Percentiles rank a stretch among this genome's conserved stretches.
Evolutionary conservation across 1,140 invertebrate species (phyloP).

Genomic region (Aphelinus certus): DNA sequence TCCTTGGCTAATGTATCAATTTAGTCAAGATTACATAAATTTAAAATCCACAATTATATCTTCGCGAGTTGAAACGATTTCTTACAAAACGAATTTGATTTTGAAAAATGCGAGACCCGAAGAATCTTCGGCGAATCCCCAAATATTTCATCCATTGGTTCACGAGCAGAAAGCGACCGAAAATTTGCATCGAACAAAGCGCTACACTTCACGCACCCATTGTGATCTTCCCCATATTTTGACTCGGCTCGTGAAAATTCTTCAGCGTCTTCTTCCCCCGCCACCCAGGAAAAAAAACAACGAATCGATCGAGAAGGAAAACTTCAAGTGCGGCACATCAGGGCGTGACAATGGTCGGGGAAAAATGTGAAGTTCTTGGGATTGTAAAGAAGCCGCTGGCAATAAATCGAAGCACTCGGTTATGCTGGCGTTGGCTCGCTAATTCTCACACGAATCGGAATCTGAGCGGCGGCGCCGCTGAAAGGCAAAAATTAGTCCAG

Average conservation of each 20-base stretch:
- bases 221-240: neutral
- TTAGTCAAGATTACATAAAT: no score
- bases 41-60: no score
- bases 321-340: neutral
- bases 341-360: neutral
- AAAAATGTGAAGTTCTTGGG: neutral
- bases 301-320: neutral
- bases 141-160: no score
- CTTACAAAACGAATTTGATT: no score
- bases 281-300: no score
- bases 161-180: no score
- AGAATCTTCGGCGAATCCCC: no score
- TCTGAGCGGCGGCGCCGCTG: neutral
- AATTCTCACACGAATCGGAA: constrained; percentile 25
- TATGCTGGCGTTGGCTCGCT: neutral
- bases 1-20: no score
- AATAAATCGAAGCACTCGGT: constrained; percentile 16
- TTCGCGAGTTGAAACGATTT: no score
- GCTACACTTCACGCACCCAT: no score
- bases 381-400: neutral
- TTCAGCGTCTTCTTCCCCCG: neutral
- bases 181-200: no score
- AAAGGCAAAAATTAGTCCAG: constrained; percentile 25
- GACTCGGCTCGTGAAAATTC: neutral
- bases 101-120: no score